Evolutionary conservation across 1,140 invertebrate species (phyloP).

Genomic region (Calephelis nemesis): DNA sequence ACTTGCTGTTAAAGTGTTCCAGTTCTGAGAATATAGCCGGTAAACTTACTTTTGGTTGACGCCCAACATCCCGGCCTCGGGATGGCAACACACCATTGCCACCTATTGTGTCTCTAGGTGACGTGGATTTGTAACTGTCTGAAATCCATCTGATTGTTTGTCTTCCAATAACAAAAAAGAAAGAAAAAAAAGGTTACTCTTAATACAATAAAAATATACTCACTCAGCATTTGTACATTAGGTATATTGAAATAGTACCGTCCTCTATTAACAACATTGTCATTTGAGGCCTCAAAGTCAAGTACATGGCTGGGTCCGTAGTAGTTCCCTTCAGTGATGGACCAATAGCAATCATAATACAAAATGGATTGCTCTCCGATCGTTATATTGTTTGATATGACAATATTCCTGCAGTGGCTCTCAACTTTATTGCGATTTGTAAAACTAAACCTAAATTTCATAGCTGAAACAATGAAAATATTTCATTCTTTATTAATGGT

Average conservation of each 20-base stretch:
- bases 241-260: slow-evolving; percentile 69
- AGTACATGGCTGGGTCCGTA: slow-evolving; percentile 52
- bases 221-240: slow-evolving; percentile 58
- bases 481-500: too few species aligned
- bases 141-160: too few species aligned
- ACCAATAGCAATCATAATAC: slow-evolving; percentile 71
- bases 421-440: slow-evolving; percentile 37
- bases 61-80: too few species aligned
- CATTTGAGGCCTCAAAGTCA: slow-evolving; percentile 63
- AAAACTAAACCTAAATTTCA: slow-evolving; percentile 66
- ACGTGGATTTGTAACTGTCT: too few species aligned
- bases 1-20: too few species aligned
- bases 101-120: too few species aligned
- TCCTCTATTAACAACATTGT: slow-evolving; percentile 51
- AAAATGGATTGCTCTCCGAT: slow-evolving; percentile 64
- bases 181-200: neutral
- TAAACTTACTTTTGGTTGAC: too few species aligned
- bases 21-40: too few species aligned
- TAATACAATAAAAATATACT: slow-evolving; percentile 33
- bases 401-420: slow-evolving; percentile 66
- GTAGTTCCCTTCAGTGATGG: slow-evolving; percentile 42
- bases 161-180: too few species aligned
- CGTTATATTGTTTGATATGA: slow-evolving; percentile 56
- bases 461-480: slow-evolving; percentile 45
- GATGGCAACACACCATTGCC: too few species aligned